Evolutionary conservation across 2,888 invertebrate species (phyloP).

Genomic region (Pandemis cinnamomeana): DNA sequence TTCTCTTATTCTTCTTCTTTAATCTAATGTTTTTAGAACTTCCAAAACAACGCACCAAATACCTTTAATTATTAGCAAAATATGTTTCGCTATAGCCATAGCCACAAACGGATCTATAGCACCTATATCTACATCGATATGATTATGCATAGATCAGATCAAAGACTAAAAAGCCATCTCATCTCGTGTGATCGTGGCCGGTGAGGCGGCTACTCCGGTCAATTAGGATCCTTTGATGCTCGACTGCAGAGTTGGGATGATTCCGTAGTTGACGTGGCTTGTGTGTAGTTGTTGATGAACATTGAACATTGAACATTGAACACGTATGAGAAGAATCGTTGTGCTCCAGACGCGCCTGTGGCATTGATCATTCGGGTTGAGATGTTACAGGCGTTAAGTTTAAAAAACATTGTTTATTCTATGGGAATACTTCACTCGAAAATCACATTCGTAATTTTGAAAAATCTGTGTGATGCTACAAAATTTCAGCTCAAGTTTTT

Average conservation of each 20-base stretch:
- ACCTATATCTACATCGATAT: background rate
- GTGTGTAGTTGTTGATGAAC: background rate
- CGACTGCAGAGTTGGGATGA: background rate
- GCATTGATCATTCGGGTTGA: no score
- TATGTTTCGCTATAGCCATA: background rate
- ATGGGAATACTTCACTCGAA: no score
- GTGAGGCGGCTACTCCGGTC: conserved; percentile 29
- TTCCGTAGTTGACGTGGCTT: background rate
- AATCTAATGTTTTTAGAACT: no score
- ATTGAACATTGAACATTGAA: background rate
- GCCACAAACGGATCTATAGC: background rate
- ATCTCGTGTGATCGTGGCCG: conserved; percentile 25
- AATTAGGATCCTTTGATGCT: conserved; percentile 35
- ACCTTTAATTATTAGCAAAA: no score
- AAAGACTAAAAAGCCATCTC: conserved; percentile 29
- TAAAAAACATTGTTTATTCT: no score
- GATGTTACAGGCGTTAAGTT: no score
- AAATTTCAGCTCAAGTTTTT: no score
- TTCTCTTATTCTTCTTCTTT: no score
- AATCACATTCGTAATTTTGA: no score
- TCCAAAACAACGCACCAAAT: no score
- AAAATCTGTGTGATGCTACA: no score
- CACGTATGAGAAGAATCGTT: background rate
- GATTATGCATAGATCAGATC: conserved; percentile 11
- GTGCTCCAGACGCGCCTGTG: no score